phyloP scores from a whole-genome alignment of 1,140 invertebrate species.

The Lepidurus apus region DNA sequence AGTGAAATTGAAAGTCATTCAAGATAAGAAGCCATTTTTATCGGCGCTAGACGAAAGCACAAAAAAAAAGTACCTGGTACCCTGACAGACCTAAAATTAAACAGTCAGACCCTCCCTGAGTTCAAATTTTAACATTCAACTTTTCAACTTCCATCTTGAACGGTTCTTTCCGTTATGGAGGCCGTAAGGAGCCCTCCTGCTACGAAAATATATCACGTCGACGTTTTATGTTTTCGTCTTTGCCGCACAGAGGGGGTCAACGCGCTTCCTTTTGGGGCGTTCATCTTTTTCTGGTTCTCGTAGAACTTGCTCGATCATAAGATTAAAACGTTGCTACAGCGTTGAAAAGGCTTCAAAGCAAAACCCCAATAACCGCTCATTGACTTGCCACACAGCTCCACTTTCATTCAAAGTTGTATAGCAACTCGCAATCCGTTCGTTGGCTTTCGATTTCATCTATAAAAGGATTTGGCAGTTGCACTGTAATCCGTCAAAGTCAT shows the following conservation, averaged over 20 bases:
- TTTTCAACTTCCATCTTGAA: too few species aligned
- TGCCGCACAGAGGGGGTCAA: slow-evolving; percentile 1
- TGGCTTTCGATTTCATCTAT: not conserved
- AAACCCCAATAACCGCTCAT: too few species aligned
- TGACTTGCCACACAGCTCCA: too few species aligned
- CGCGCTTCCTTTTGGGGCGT: not conserved
- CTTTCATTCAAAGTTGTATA: not conserved
- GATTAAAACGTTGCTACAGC: not conserved
- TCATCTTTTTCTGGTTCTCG: not conserved
- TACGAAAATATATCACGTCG: too few species aligned
- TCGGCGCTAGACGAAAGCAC: not conserved
- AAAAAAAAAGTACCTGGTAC: too few species aligned
- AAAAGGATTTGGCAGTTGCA: not conserved
- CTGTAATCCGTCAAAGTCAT: not conserved
- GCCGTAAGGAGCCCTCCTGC: too few species aligned
- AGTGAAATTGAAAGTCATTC: slow-evolving; percentile 19
- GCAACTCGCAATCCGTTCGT: too few species aligned
- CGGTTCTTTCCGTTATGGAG: too few species aligned
- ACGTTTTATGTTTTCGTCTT: not conserved
- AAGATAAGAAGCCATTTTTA: not conserved
- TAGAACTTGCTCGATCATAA: not conserved
- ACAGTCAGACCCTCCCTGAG: too few species aligned
- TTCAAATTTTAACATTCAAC: too few species aligned
- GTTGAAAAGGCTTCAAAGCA: not conserved
- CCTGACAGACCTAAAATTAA: too few species aligned